Evolutionary conservation across 2,797 vertebrate genomes (phyloP).

Genomic region (Neostethus bicornis): DNA sequence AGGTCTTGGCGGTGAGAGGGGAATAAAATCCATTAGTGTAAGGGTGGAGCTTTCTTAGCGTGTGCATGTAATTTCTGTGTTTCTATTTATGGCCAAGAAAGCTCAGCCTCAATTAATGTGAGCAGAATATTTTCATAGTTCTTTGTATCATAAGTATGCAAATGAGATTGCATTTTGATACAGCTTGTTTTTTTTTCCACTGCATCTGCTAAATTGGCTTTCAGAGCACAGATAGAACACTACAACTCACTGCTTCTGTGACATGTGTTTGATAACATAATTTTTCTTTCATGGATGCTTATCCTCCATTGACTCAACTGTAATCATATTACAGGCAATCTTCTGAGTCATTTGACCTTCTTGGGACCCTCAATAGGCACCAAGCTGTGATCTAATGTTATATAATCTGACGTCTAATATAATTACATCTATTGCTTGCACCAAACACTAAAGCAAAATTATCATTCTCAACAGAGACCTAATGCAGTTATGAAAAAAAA

Average conservation of each 20-base stretch:
- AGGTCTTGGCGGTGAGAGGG: constrained; percentile 13
- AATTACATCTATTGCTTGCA: constrained; percentile 58
- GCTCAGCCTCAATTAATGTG: constrained; percentile 58
- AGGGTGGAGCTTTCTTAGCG: constrained; percentile 50
- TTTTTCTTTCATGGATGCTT: constrained; percentile 63
- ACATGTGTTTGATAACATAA: constrained; percentile 59
- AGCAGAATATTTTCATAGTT: constrained; percentile 43
- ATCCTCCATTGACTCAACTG: constrained; percentile 66
- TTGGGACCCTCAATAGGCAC: constrained; percentile 61
- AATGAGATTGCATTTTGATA: constrained; percentile 53
- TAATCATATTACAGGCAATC: constrained; percentile 71
- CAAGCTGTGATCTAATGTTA: constrained; percentile 66
- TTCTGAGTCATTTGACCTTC: constrained; percentile 77
- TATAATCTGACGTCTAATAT: constrained; percentile 69
- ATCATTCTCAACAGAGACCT: constrained; percentile 34
- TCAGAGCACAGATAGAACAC: constrained; percentile 24
- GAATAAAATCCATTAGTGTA: constrained; percentile 52
- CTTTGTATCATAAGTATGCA: constrained; percentile 63
- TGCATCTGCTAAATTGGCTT: constrained; percentile 56
- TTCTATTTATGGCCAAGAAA: constrained; percentile 61
- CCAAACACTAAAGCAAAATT: constrained; percentile 42
- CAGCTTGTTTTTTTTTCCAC: constrained; percentile 54
- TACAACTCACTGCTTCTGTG: constrained; percentile 43
- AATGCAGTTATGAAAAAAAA: constrained; percentile 24
- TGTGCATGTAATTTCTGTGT: constrained; percentile 52